phyloP scores from a whole-genome alignment of 1,140 invertebrate genomes.

The Pantala flavescens region DNA sequence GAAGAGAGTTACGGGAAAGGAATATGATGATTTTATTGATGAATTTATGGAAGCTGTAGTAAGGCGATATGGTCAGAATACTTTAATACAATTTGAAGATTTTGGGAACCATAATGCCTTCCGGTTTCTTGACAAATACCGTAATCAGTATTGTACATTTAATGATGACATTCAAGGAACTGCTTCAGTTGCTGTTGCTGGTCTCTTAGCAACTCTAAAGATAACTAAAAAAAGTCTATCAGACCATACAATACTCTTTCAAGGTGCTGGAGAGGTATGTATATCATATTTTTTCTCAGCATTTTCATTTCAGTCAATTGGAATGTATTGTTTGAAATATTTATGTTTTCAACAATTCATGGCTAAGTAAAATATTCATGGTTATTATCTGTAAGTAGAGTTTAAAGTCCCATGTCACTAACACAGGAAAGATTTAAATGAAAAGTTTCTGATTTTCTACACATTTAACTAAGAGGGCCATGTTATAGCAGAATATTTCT shows the following conservation, averaged over 20 bases:
- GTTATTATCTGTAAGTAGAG: too few species aligned
- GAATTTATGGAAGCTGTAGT: slow-evolving; percentile 94
- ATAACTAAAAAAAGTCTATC: slow-evolving; percentile 65
- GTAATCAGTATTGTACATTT: slow-evolving; percentile 79
- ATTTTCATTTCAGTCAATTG: neutral
- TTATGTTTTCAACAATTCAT: slow-evolving; percentile 11
- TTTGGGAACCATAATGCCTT: slow-evolving; percentile 90
- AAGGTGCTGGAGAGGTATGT: slow-evolving; percentile 74
- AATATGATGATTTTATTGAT: slow-evolving; percentile 89
- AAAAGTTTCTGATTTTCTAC: too few species aligned
- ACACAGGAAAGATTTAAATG: too few species aligned
- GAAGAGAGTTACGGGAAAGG: slow-evolving; percentile 61
- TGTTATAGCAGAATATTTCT: too few species aligned
- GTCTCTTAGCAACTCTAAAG: slow-evolving; percentile 69
- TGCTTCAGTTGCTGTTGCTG: slow-evolving; percentile 80
- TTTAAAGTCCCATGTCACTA: too few species aligned
- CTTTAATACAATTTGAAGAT: slow-evolving; percentile 86
- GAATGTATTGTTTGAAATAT: neutral
- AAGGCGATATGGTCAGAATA: slow-evolving; percentile 68
- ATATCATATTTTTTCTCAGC: slow-evolving; percentile 18
- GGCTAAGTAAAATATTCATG: neutral
- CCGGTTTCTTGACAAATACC: slow-evolving; percentile 72
- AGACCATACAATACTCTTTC: slow-evolving; percentile 79
- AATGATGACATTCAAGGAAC: slow-evolving; percentile 96
- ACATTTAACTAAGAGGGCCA: too few species aligned